These are phyloP conservation scores for Perizoma flavofasciatum DNA, from an alignment of 2,888 invertebrate species.

Conservation along the genomic window DNA sequence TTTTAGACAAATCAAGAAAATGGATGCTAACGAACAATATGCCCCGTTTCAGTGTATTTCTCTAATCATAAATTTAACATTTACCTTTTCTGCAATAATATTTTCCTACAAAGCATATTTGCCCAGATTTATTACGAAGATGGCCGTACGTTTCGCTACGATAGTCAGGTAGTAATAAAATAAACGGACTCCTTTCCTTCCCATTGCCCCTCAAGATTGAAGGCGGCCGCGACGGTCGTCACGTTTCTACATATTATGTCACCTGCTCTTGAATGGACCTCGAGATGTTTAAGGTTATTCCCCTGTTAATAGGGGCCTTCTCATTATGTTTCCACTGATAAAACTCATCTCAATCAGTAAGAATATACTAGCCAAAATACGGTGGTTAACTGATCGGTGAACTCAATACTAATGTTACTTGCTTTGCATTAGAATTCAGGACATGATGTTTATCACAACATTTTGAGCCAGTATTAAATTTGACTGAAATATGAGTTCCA, in stretches of 20 bases:
- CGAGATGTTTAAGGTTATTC: conserved; percentile 26
- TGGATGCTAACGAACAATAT: too few species aligned
- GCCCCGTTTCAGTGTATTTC: too few species aligned
- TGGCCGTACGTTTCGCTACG: conserved; percentile 8
- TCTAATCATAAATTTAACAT: not conserved
- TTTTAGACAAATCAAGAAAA: too few species aligned
- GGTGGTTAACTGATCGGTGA: too few species aligned
- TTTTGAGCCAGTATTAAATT: too few species aligned
- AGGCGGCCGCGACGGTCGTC: conserved; percentile 18
- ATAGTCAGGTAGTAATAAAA: conserved; percentile 22
- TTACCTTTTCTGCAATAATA: not conserved
- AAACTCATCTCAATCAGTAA: conserved; percentile 11
- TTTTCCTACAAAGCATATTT: conserved; percentile 6
- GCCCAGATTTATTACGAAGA: conserved; percentile 6
- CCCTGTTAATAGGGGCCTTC: conserved; percentile 17
- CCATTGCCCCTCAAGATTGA: conserved; percentile 26
- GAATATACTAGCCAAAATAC: not conserved
- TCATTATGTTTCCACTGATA: conserved; percentile 17
- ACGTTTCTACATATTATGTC: conserved; percentile 31
- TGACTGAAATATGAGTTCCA: too few species aligned
- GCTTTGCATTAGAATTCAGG: too few species aligned
- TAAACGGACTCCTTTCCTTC: conserved; percentile 27
- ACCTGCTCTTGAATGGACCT: conserved; percentile 27
- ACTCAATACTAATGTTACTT: too few species aligned
- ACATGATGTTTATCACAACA: too few species aligned